Evolutionary conservation across 2,888 invertebrate species (phyloP).

Genomic region (Mesochorus sp.): DNA sequence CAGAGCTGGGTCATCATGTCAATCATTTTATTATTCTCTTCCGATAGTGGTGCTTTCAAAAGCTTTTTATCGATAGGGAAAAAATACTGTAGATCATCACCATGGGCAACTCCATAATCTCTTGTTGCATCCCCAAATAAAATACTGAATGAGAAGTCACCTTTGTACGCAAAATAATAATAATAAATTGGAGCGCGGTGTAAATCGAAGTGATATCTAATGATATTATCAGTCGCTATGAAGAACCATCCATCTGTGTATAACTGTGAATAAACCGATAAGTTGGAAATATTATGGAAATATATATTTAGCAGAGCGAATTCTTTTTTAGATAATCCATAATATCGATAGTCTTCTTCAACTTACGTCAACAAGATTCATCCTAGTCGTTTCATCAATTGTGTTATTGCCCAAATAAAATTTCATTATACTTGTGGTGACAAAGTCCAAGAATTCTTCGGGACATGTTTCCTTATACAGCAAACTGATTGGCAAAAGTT

Average conservation of each 20-base stretch:
- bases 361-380: conserved; percentile 85
- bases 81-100: conserved; percentile 91
- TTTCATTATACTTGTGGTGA: conserved; percentile 83
- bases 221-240: conserved; percentile 85
- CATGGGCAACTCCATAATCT: conserved; percentile 90
- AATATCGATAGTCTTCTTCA: neutral
- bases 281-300: neutral
- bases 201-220: conserved; percentile 83
- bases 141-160: conserved; percentile 87
- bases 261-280: conserved; percentile 73
- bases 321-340: too few species aligned
- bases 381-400: conserved; percentile 82
- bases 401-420: conserved; percentile 84
- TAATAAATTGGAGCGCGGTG: conserved; percentile 85
- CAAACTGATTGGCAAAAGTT: conserved; percentile 85
- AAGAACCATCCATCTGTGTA: conserved; percentile 89
- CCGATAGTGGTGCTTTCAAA: conserved; percentile 83
- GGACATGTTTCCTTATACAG: conserved; percentile 85
- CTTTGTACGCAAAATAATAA: conserved; percentile 87
- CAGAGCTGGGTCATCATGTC: conserved; percentile 87
- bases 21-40: conserved; percentile 85
- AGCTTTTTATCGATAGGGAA: conserved; percentile 88
- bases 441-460: conserved; percentile 73
- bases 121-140: conserved; percentile 87
- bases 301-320: neutral